These are phyloP conservation scores for Macrosoma leucophasiata DNA, from an alignment of 2,888 invertebrate genomes.

Conservation along the genomic window DNA sequence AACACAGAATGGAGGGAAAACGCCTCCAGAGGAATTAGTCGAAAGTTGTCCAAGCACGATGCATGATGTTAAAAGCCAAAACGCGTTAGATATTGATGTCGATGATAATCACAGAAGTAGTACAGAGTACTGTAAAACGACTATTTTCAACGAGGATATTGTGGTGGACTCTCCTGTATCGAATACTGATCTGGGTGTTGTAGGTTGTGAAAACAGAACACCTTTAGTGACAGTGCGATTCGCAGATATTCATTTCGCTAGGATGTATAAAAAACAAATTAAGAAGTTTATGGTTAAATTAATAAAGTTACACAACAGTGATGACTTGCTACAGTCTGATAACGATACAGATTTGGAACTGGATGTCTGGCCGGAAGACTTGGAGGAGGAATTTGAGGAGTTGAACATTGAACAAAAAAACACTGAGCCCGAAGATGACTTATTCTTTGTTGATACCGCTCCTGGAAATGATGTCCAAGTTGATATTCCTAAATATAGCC, in stretches of 20 bases:
- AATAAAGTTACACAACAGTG: conserved; percentile 48
- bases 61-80: too few relatives aligned
- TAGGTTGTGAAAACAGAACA: conserved; percentile 56
- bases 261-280: conserved; percentile 59
- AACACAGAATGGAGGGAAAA: conserved; percentile 63
- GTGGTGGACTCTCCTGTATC: conserved; percentile 52
- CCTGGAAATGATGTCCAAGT: conserved; percentile 36
- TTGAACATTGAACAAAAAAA: conserved; percentile 1
- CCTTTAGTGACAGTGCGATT: conserved; percentile 65
- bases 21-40: conserved; percentile 23
- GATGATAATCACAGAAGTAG: conserved; percentile 30
- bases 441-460: conserved; percentile 63
- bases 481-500: conserved; percentile 52
- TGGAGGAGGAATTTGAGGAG: conserved; percentile 32
- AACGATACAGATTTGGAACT: conserved; percentile 56
- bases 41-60: conserved; percentile 19
- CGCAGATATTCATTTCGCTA: conserved; percentile 55
- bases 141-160: conserved; percentile 52
- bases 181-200: conserved; percentile 47
- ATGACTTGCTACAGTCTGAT: conserved; percentile 34
- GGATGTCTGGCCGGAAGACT: conserved; percentile 60
- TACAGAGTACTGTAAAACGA: conserved; percentile 27
- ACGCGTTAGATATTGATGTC: conserved; percentile 26
- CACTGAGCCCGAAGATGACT: conserved; percentile 36
- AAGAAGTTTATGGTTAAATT: conserved; percentile 62